Conservation (phyloP, 2,797 vertebrate species). For the Synanceia verrucosa region DNA sequence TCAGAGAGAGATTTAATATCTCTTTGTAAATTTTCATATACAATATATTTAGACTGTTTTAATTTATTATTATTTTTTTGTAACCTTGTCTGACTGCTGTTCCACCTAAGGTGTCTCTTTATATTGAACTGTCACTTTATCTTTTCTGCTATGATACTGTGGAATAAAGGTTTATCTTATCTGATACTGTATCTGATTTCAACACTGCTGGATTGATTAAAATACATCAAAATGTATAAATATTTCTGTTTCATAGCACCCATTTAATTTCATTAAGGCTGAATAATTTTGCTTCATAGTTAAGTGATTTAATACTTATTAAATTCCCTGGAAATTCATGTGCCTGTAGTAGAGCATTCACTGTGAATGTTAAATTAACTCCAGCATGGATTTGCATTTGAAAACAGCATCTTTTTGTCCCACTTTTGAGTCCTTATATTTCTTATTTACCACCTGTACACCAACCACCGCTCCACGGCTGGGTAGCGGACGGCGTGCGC, state of each 20-base stretch:
- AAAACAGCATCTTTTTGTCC: constrained; percentile 2
- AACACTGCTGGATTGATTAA: background rate
- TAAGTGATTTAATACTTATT: background rate
- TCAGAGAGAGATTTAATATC: background rate
- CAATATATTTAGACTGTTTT: too few species aligned
- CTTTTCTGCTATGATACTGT: too few species aligned
- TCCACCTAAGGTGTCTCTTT: too few species aligned
- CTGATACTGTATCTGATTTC: background rate
- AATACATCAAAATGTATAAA: background rate
- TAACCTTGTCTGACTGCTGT: too few species aligned
- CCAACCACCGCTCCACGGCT: constrained; percentile 14
- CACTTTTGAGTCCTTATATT: background rate
- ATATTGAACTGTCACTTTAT: too few species aligned
- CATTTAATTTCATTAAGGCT: background rate
- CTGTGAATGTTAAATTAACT: constrained; percentile 19
- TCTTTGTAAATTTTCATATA: too few species aligned
- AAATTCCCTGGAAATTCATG: too few species aligned
- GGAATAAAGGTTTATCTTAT: too few species aligned
- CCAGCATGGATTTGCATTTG: constrained; percentile 15
- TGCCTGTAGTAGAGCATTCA: too few species aligned
- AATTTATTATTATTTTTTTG: too few species aligned
- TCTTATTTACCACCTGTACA: constrained; percentile 1
- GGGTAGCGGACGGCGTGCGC: constrained; percentile 22
- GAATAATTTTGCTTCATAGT: background rate
- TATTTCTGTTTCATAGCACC: background rate